These are phyloP conservation scores for Oscheius onirici DNA, from an alignment of 2,888 invertebrate genomes.

Conservation along the genomic window DNA sequence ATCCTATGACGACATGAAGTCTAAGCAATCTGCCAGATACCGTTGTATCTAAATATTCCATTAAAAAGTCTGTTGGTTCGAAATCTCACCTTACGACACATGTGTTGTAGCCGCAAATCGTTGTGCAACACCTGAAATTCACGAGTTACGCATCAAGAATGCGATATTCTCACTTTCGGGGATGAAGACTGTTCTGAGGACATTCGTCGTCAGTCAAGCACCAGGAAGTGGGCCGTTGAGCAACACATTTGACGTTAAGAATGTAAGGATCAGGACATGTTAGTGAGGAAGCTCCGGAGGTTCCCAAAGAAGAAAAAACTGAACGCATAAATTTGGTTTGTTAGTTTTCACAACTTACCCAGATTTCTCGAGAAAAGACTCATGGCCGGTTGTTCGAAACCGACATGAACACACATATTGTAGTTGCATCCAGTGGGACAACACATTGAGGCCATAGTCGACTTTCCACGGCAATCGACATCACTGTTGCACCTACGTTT, in stretches of 20 bases:
- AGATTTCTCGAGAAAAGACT: conserved; percentile 26
- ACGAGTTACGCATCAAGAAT: neutral
- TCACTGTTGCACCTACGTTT: conserved; percentile 50
- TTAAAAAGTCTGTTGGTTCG: too few relatives aligned
- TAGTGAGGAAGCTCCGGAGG: neutral
- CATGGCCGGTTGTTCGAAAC: conserved; percentile 26
- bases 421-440: conserved; percentile 59
- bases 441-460: conserved; percentile 54
- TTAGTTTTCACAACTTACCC: neutral
- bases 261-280: conserved; percentile 51
- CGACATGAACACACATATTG: conserved; percentile 57
- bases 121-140: conserved; percentile 48
- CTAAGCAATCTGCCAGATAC: conserved; percentile 55
- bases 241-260: conserved; percentile 45
- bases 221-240: conserved; percentile 41
- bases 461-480: conserved; percentile 45
- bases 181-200: conserved; percentile 43
- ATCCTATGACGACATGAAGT: conserved; percentile 7
- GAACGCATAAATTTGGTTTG: neutral
- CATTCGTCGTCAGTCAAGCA: conserved; percentile 49
- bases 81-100: conserved; percentile 55
- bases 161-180: conserved; percentile 38
- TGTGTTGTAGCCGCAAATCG: conserved; percentile 52
- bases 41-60: too few relatives aligned
- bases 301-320: conserved; percentile 25